Evolutionary conservation across 2,113 vertebrate genomes (phyloP).

Genomic region (Cyphomyrus discorhynchus): DNA sequence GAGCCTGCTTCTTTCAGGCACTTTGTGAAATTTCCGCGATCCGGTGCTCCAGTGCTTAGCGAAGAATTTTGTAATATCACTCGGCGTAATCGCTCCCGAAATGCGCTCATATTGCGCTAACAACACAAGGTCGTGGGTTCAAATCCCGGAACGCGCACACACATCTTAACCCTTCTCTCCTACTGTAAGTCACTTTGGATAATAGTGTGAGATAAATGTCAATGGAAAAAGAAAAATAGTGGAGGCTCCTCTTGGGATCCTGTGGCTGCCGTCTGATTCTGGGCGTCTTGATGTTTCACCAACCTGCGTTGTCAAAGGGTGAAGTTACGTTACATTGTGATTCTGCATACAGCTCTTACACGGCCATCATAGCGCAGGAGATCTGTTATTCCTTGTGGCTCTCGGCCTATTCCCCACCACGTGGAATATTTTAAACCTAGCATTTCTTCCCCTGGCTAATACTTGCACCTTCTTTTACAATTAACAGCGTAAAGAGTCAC

Average conservation of each 20-base stretch:
- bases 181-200: background rate
- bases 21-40: background rate
- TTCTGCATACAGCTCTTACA: slow-evolving; percentile 15
- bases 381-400: background rate
- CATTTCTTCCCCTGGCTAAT: slow-evolving; percentile 43
- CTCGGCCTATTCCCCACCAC: slow-evolving; percentile 3
- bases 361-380: slow-evolving; percentile 2
- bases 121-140: background rate
- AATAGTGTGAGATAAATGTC: background rate
- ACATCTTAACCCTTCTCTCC: background rate
- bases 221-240: background rate
- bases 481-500: slow-evolving; percentile 46
- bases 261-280: background rate
- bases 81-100: background rate
- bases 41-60: background rate
- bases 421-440: slow-evolving; percentile 41
- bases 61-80: background rate
- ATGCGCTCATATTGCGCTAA: background rate
- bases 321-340: slow-evolving; percentile 29
- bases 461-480: slow-evolving; percentile 53
- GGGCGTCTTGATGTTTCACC: slow-evolving; percentile 14
- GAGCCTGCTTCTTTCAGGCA: background rate
- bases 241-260: background rate
- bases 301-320: slow-evolving; percentile 44
- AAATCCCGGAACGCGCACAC: background rate